phyloP scores from a whole-genome alignment of 2,888 invertebrate genomes.

The Diaphora mendica region DNA sequence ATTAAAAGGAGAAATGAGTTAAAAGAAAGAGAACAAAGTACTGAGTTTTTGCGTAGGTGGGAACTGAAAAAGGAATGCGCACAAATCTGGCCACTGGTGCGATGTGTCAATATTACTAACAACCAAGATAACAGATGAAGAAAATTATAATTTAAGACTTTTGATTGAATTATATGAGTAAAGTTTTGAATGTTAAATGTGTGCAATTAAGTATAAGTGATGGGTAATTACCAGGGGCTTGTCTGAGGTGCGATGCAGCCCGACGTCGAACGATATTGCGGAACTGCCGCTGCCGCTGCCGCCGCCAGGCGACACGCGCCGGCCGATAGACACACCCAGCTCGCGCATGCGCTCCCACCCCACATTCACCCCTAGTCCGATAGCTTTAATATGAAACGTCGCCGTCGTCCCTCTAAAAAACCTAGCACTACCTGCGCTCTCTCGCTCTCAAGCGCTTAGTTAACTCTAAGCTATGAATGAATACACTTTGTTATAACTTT shows the following conservation, averaged over 20 bases:
- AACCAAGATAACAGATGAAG: conserved; percentile 25
- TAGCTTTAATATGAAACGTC: conserved; percentile 43
- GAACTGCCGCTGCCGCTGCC: conserved; percentile 79
- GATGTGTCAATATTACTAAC: conserved; percentile 40
- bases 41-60: conserved; percentile 67
- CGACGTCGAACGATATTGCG: conserved; percentile 64
- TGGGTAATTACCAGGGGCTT: conserved; percentile 62
- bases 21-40: conserved; percentile 46
- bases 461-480: conserved; percentile 11
- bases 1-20: background rate
- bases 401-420: conserved; percentile 34
- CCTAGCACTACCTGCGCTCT: conserved; percentile 46
- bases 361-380: conserved; percentile 55
- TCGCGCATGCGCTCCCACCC: conserved; percentile 76
- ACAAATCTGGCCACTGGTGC: conserved; percentile 57
- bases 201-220: conserved; percentile 42
- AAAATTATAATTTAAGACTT: conserved; percentile 21
- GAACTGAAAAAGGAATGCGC: conserved; percentile 66
- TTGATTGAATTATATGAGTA: conserved; percentile 16
- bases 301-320: conserved; percentile 63
- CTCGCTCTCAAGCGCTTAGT: conserved; percentile 29
- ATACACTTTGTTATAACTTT: background rate
- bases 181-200: conserved; percentile 36
- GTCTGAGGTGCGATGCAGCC: conserved; percentile 52
- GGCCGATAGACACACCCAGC: conserved; percentile 79